Evolutionary conservation across 2,797 vertebrate genomes (phyloP).

Genomic region (Acanthornis magna): DNA sequence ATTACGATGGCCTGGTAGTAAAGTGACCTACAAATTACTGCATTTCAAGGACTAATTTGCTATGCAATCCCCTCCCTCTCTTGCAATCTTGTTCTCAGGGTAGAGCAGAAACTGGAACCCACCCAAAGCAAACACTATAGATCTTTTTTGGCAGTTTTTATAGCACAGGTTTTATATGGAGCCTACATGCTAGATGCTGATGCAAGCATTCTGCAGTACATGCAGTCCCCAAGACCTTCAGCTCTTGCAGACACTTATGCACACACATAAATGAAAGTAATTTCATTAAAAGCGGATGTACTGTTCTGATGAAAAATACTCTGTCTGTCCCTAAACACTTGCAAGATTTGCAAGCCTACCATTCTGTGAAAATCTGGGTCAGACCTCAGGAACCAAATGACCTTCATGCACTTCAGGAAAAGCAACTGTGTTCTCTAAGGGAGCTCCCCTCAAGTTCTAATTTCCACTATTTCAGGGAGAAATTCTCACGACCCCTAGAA

Average conservation of each 20-base stretch:
- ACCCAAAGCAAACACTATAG: slow-evolving; percentile 11
- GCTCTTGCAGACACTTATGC: neutral
- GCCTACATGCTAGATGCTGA: neutral
- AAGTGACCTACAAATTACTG: neutral
- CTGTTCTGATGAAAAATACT: neutral
- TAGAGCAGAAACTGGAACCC: neutral
- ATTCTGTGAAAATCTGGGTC: neutral
- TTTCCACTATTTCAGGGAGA: neutral
- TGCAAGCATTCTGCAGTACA: neutral
- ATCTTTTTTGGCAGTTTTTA: neutral
- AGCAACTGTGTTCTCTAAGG: neutral
- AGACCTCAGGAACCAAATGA: neutral
- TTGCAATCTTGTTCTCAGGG: neutral
- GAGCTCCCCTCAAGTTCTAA: neutral
- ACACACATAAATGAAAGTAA: neutral
- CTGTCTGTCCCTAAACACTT: neutral
- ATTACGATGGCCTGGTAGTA: neutral
- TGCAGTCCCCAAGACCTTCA: neutral
- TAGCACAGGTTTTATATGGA: neutral
- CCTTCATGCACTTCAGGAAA: neutral
- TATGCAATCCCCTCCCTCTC: neutral
- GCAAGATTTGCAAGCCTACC: neutral
- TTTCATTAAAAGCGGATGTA: slow-evolving; percentile 16
- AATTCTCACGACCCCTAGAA: neutral
- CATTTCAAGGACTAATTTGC: neutral